These are phyloP conservation scores for Heliconius hermathena DNA, from an alignment of 1,140 invertebrate genomes.

Conservation along the genomic window DNA sequence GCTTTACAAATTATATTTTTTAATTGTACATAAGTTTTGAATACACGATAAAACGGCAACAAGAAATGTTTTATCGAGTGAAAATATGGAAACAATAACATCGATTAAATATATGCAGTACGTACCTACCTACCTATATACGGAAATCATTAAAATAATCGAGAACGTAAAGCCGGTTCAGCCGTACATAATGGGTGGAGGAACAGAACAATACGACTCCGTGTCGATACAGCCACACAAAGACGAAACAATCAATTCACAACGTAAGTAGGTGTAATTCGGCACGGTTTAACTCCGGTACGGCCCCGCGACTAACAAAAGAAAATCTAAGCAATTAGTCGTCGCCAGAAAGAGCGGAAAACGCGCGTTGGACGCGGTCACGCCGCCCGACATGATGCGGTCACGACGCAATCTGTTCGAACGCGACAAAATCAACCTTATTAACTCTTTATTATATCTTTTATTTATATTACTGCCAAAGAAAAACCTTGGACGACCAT, in stretches of 20 bases:
- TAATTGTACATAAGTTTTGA: not conserved
- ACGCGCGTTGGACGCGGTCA: slow-evolving; percentile 78
- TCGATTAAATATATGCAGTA: slow-evolving; percentile 43
- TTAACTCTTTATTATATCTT: slow-evolving; percentile 28
- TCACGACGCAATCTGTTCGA: slow-evolving; percentile 55
- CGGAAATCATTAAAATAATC: slow-evolving; percentile 67
- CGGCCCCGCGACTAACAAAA: slow-evolving; percentile 79
- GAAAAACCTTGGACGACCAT: slow-evolving; percentile 34
- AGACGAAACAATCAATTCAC: slow-evolving; percentile 80
- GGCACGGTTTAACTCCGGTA: slow-evolving; percentile 69
- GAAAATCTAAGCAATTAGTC: slow-evolving; percentile 82
- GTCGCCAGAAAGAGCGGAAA: slow-evolving; percentile 80
- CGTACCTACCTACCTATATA: slow-evolving; percentile 19
- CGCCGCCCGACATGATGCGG: slow-evolving; percentile 57
- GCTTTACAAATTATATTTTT: too few relatives aligned
- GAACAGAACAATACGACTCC: slow-evolving; percentile 66
- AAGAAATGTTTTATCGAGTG: not conserved
- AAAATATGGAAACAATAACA: slow-evolving; percentile 13
- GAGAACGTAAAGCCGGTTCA: slow-evolving; percentile 67
- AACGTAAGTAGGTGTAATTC: slow-evolving; percentile 78
- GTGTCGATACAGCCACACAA: slow-evolving; percentile 77
- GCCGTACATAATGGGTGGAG: slow-evolving; percentile 68
- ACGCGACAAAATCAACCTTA: slow-evolving; percentile 50
- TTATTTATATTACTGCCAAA: slow-evolving; percentile 38
- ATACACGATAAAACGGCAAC: not conserved